Percentiles rank a stretch among this genome's conserved stretches.
phyloP scores from a whole-genome alignment of 2,888 invertebrate genomes.

The Norana najaformis region DNA sequence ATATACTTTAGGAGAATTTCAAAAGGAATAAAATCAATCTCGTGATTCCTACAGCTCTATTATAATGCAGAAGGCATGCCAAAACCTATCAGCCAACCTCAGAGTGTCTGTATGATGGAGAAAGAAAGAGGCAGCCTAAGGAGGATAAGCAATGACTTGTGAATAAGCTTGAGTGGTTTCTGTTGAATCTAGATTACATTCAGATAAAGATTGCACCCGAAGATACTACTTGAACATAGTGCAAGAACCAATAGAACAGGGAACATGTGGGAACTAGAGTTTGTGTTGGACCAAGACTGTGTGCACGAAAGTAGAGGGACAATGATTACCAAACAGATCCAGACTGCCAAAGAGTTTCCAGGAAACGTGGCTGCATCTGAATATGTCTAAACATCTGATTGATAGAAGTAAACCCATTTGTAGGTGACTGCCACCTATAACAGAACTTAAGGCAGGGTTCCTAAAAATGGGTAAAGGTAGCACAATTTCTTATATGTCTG shows the following conservation, averaged over 20 bases:
- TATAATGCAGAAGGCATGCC: too few species aligned
- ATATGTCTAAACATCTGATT: too few species aligned
- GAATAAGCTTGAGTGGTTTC: neutral
- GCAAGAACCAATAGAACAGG: neutral
- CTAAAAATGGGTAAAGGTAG: neutral
- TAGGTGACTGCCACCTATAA: neutral
- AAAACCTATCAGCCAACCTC: too few species aligned
- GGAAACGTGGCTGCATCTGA: too few species aligned
- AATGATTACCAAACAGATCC: too few species aligned
- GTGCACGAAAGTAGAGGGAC: too few species aligned
- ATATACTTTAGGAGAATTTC: neutral
- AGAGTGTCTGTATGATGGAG: neutral
- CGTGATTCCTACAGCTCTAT: neutral
- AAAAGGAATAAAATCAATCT: neutral
- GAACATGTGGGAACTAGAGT: too few species aligned
- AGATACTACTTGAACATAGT: too few species aligned
- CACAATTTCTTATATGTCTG: neutral
- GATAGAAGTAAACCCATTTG: too few species aligned
- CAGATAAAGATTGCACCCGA: neutral
- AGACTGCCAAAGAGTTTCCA: too few species aligned
- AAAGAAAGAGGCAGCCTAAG: neutral
- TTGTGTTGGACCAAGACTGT: too few species aligned
- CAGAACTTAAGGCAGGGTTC: neutral
- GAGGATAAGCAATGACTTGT: neutral
- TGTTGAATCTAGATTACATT: neutral